Base-by-base conservation (phyloP, 1,140 invertebrate species). In the Wasmannia auropunctata region DNA sequence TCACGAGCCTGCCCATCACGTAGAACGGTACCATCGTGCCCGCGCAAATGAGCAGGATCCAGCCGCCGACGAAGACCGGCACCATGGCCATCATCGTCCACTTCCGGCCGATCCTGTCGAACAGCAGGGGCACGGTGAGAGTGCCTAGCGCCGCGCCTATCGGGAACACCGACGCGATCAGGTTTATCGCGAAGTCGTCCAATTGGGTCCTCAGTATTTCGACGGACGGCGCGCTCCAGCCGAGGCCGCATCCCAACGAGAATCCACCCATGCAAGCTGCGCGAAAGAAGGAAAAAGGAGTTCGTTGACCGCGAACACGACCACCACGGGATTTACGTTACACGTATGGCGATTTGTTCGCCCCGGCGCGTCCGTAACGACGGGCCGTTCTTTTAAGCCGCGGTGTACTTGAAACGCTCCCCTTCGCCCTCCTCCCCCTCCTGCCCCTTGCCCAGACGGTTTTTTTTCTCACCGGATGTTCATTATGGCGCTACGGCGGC, bases 101-200 rank as follows among this genome's bases (percentile, higher is more conserved):
- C 88, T 96, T 96, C 69, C 96, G 89, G 25, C 96, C 96, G 37
- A 95, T 87, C 93, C 93, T 95, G 67, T 96, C 96, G 31, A 95
- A 49, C 7, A 96, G 49, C 72, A 95, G 95, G 1, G 96, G 95
- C 11, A 96, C 58, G 1, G 94, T 84, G 16, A 94, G 92, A 10
- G 95, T 85, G 19, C 96, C 91, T 37, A 96, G 87, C 8, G 96
- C 92, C 11, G 94, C 96, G 28, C 96, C 95, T 75, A 96, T 79
- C 28, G 95, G 94, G 62, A 96, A 91, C 25, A 95, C 77, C 14
- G 95, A 94, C 2, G 94, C 95, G 87, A 96, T 95, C 94, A 95
- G 94, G 58, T 94, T 92, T 34, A 90, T 88, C 25, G 95, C 56
- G 22, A 94, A 91, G 19, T 69, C 60, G 14, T 88, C 85, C 1